Percentiles rank a stretch among this genome's conserved stretches.
These are phyloP conservation scores for Panagrolaimus sp. DNA, from an alignment of 1,140 invertebrate species.

Conservation along the genomic window DNA sequence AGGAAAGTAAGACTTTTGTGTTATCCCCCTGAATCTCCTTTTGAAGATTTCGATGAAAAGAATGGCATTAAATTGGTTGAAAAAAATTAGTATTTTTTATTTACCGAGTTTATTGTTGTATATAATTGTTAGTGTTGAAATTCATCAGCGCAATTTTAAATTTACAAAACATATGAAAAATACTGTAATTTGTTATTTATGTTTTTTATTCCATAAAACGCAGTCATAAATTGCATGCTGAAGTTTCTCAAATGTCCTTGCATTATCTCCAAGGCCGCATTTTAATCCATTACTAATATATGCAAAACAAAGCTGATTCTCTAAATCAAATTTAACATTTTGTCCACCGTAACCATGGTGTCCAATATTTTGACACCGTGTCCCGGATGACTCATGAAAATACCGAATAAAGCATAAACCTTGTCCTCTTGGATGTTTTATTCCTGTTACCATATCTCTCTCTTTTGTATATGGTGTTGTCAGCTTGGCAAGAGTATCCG, in stretches of 20 bases:
- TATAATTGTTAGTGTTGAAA: too few species aligned
- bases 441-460: slow-evolving; percentile 25
- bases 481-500: slow-evolving; percentile 8
- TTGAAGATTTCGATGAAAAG: too few species aligned
- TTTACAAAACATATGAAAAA: too few species aligned
- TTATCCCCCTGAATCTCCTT: too few species aligned
- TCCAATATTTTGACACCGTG: not conserved
- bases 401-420: slow-evolving; percentile 23
- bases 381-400: not conserved
- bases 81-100: too few species aligned
- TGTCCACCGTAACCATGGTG: slow-evolving; percentile 30
- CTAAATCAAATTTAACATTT: slow-evolving; percentile 24
- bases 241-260: slow-evolving; percentile 21
- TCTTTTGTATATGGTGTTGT: slow-evolving; percentile 4
- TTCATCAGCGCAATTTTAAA: too few species aligned
- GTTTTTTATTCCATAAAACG: too few species aligned
- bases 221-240: slow-evolving; percentile 23
- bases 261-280: slow-evolving; percentile 25
- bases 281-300: slow-evolving; percentile 25
- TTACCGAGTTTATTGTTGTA: too few species aligned
- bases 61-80: too few species aligned
- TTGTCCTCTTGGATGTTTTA: slow-evolving; percentile 21
- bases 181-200: too few species aligned
- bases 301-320: slow-evolving; percentile 22
- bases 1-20: too few species aligned